A percentile compares a stretch with the other conserved stretches of the same genome.
Evolutionary conservation across 2,113 vertebrate genomes (phyloP).

Genomic region (Xyliphius kryptos): DNA sequence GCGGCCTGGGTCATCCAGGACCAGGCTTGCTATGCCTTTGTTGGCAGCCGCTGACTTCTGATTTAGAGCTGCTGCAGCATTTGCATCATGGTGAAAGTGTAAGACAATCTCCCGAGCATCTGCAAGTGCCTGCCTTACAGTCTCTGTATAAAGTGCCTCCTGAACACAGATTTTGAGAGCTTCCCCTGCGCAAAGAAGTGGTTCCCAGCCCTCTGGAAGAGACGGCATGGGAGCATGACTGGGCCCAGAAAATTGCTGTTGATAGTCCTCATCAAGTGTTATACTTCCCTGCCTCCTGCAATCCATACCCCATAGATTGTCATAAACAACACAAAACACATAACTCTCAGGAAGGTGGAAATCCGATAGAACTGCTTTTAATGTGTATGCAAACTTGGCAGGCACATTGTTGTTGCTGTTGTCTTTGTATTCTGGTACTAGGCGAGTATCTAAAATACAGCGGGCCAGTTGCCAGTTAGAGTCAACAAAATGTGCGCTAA

Average conservation of each 20-base stretch:
- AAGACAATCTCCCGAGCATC: constrained; percentile 48
- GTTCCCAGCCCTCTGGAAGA: constrained; percentile 44
- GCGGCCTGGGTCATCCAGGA: constrained; percentile 42
- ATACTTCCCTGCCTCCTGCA: constrained; percentile 6
- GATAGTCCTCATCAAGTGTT: constrained; percentile 30
- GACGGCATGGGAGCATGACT: constrained; percentile 27
- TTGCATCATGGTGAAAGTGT: constrained; percentile 50
- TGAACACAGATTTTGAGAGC: constrained; percentile 50
- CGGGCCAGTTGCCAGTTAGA: constrained; percentile 53
- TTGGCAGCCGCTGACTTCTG: constrained; percentile 53
- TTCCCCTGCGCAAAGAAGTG: constrained; percentile 52
- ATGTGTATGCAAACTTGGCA: constrained; percentile 35
- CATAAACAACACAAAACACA: constrained; percentile 53
- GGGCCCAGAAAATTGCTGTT: constrained; percentile 27
- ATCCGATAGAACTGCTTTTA: constrained; percentile 42
- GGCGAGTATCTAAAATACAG: constrained; percentile 51
- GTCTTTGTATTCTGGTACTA: constrained; percentile 20
- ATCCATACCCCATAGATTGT: constrained; percentile 25
- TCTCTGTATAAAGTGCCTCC: constrained; percentile 48
- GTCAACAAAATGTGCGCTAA: constrained; percentile 55
- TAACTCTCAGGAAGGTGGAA: constrained; percentile 47
- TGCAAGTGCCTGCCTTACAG: constrained; percentile 48
- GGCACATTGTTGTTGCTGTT: constrained; percentile 13
- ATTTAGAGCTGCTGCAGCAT: constrained; percentile 45
- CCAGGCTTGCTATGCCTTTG: constrained; percentile 42